Evolutionary conservation across 2,888 invertebrate species (phyloP).

Genomic region (Alentia gelatinosa): DNA sequence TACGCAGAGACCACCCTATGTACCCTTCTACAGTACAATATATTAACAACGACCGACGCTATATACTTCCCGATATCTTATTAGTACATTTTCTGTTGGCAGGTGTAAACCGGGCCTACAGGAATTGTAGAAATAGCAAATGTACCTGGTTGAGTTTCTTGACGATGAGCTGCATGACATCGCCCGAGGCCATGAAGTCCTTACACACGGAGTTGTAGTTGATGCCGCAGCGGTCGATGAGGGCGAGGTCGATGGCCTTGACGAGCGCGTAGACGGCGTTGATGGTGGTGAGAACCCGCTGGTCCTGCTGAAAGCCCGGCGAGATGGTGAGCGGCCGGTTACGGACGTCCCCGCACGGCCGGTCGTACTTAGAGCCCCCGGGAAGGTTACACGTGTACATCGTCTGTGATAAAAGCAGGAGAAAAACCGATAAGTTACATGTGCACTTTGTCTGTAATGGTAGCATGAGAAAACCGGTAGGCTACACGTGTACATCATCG

Average conservation of each 20-base stretch:
- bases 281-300: conserved; percentile 77
- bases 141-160: conserved; percentile 66
- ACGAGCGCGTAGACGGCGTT: conserved; percentile 80
- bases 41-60: too few relatives aligned
- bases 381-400: conserved; percentile 72
- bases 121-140: too few relatives aligned
- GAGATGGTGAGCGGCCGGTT: conserved; percentile 5
- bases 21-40: too few relatives aligned
- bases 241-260: conserved; percentile 76
- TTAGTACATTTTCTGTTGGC: too few relatives aligned
- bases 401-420: conserved; percentile 63
- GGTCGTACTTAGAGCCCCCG: conserved; percentile 57
- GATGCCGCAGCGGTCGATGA: conserved; percentile 72
- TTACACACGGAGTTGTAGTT: conserved; percentile 74
- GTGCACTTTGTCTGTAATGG: too few relatives aligned
- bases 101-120: too few relatives aligned
- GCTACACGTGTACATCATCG: too few relatives aligned
- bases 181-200: conserved; percentile 65
- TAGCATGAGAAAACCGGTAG: too few relatives aligned
- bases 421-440: too few relatives aligned
- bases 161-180: conserved; percentile 67
- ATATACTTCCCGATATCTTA: too few relatives aligned
- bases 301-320: conserved; percentile 64
- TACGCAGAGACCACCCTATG: too few relatives aligned
- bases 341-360: not conserved